phyloP scores from a whole-genome alignment of 2,113 vertebrate genomes.

The Struthio camelus region DNA sequence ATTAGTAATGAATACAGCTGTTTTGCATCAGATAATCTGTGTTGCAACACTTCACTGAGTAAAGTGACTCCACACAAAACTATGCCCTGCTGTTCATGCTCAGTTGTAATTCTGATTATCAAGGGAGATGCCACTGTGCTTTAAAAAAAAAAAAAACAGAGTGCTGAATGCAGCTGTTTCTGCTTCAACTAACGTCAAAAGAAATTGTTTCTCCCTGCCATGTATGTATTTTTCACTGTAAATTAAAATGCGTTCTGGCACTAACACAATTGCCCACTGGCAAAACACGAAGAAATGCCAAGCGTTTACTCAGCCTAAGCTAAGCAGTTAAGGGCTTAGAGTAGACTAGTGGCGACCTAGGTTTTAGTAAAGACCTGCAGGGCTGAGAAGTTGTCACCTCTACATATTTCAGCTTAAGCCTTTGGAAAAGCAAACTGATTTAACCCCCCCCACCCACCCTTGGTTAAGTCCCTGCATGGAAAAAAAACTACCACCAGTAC shows the following conservation, averaged over 20 bases:
- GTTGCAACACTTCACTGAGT: slow-evolving; percentile 33
- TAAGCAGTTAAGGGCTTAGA: not conserved
- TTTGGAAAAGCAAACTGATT: not conserved
- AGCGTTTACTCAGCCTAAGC: not conserved
- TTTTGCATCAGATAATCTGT: slow-evolving; percentile 48
- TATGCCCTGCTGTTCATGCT: slow-evolving; percentile 54
- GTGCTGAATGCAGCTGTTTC: slow-evolving; percentile 42
- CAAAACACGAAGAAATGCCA: not conserved
- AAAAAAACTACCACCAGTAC: accelerated
- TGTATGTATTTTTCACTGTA: not conserved
- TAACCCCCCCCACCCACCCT: too few species aligned
- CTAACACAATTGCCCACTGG: not conserved
- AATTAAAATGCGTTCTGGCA: not conserved
- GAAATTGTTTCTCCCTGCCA: slow-evolving; percentile 42
- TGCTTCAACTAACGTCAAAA: slow-evolving; percentile 50
- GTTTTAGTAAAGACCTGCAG: not conserved
- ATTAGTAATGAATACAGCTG: slow-evolving; percentile 76
- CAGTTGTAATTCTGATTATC: slow-evolving; percentile 47
- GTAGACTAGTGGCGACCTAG: not conserved
- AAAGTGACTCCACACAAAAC: slow-evolving; percentile 9
- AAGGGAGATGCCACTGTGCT: slow-evolving; percentile 55
- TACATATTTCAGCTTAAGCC: not conserved
- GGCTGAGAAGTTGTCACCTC: not conserved
- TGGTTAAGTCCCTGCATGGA: not conserved
- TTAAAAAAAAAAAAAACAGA: not conserved